A percentile compares a stretch with the other conserved stretches of the same genome.
Conservation (phyloP, 1,140 invertebrate species). For the Homalodisca vitripennis region DNA sequence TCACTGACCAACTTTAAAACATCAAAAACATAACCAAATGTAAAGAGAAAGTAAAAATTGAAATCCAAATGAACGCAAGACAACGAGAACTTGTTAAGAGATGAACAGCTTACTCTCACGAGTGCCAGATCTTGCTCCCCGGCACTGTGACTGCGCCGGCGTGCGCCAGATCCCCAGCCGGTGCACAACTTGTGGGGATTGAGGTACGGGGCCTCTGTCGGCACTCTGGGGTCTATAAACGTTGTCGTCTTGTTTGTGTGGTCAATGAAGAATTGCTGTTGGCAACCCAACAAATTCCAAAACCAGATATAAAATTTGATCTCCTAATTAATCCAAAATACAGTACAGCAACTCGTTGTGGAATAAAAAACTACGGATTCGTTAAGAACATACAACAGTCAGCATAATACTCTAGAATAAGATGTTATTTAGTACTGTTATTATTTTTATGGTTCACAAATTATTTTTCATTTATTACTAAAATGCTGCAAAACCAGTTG, state of each 20-base stretch:
- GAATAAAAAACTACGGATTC: no score
- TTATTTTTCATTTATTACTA: no score
- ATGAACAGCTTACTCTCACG: constrained; percentile 36
- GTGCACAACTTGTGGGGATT: constrained; percentile 45
- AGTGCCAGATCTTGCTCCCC: constrained; percentile 49
- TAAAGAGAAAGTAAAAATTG: constrained; percentile 16
- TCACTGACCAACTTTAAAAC: no score
- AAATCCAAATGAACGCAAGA: constrained; percentile 5
- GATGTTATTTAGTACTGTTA: no score
- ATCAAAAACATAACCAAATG: constrained; percentile 15
- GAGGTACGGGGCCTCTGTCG: constrained; percentile 62
- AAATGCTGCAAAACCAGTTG: no score
- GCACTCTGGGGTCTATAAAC: constrained; percentile 94
- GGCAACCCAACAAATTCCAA: not conserved
- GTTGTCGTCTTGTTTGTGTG: constrained; percentile 90
- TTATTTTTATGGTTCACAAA: no score
- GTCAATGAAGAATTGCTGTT: constrained; percentile 91
- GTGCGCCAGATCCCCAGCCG: constrained; percentile 38
- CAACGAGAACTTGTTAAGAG: not conserved
- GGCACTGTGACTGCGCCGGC: constrained; percentile 42
- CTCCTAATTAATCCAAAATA: no score
- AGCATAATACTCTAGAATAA: no score
- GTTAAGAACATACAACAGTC: no score
- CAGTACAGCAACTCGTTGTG: no score
- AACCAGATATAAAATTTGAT: no score